A percentile compares a stretch with the other conserved stretches of the same genome.
phyloP scores from a whole-genome alignment of 2,113 vertebrate genomes.

The Micromys minutus region DNA sequence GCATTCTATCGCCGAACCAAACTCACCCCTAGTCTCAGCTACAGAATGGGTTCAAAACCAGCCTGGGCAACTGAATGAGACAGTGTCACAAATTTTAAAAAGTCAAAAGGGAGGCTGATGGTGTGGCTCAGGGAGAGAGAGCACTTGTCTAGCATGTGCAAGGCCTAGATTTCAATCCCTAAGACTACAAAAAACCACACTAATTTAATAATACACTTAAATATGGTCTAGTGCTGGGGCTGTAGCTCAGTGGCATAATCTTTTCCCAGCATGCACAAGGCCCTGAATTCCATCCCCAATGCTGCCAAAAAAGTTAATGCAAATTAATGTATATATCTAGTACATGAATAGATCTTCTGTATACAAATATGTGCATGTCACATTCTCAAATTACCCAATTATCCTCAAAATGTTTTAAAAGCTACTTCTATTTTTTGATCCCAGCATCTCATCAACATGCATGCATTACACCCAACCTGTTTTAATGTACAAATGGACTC shows the following conservation, averaged over 20 bases:
- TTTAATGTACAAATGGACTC: not conserved
- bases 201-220: conserved; percentile 36
- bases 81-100: not conserved
- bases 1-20: not conserved
- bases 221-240: not conserved
- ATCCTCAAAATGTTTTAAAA: not conserved
- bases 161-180: not conserved
- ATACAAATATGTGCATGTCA: not conserved
- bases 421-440: not conserved
- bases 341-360: not conserved
- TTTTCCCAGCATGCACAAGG: not conserved
- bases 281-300: not conserved
- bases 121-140: not conserved
- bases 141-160: not conserved
- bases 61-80: not conserved
- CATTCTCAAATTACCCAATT: not conserved
- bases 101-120: not conserved
- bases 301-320: not conserved
- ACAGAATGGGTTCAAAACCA: not conserved
- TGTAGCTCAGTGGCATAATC: not conserved
- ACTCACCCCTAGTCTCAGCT: not conserved
- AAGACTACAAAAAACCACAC: not conserved
- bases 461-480: not conserved
- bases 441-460: not conserved
- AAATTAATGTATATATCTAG: not conserved